Conservation (phyloP, 1,140 invertebrate species). For the Drosophila carrolli region DNA sequence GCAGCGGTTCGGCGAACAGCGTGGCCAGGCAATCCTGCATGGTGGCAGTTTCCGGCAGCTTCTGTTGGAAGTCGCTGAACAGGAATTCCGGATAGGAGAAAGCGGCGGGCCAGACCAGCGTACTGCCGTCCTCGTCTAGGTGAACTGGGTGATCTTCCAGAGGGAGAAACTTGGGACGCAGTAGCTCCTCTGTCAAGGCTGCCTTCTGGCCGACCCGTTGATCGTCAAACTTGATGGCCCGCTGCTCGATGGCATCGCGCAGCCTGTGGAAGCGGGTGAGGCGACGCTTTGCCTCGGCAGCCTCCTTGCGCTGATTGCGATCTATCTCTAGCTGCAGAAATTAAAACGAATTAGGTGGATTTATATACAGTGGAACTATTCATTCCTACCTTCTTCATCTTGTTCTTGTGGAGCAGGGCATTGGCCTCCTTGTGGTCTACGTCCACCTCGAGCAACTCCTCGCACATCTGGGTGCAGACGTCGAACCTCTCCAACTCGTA, state of each 20-base stretch:
- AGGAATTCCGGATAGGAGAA: constrained; percentile 93
- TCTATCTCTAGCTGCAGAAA: constrained; percentile 86
- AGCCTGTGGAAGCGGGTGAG: constrained; percentile 84
- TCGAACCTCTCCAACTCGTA: constrained; percentile 89
- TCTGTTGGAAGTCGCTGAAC: constrained; percentile 90
- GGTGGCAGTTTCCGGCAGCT: constrained; percentile 90
- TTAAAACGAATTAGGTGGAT: neutral
- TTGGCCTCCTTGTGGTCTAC: constrained; percentile 87
- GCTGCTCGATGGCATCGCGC: constrained; percentile 85
- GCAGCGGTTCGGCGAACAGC: constrained; percentile 89
- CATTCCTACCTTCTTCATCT: constrained; percentile 83
- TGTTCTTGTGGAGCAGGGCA: constrained; percentile 87
- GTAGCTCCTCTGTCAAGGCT: constrained; percentile 78
- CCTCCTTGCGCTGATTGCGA: constrained; percentile 87
- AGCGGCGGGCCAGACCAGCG: constrained; percentile 92
- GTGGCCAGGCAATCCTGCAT: constrained; percentile 90
- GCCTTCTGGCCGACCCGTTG: constrained; percentile 74
- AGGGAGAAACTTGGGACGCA: constrained; percentile 84
- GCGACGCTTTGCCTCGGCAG: constrained; percentile 85
- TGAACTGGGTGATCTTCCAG: constrained; percentile 76
- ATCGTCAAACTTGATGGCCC: constrained; percentile 86
- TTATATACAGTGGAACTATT: neutral
- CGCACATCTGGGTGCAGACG: constrained; percentile 90
- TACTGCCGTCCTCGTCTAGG: constrained; percentile 84
- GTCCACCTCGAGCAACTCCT: constrained; percentile 87